These are phyloP conservation scores for Taeniopygia guttata DNA, from an alignment of 2,797 vertebrate genomes.

Conservation along the genomic window DNA sequence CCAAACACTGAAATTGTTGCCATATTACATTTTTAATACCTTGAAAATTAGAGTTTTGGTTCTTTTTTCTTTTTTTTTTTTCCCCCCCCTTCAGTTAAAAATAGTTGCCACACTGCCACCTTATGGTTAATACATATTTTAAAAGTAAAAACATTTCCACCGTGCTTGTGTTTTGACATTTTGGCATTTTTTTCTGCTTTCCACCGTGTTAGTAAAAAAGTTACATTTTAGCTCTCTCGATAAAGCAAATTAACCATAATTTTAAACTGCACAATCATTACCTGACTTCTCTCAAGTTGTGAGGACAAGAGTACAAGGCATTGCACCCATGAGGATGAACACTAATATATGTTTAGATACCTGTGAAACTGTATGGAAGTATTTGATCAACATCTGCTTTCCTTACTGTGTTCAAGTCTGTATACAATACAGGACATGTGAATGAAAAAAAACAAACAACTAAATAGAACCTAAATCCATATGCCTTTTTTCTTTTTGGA, in stretches of 20 bases:
- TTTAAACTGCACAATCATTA: neutral
- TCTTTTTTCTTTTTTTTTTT: neutral
- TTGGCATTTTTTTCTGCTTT: neutral
- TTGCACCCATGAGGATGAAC: rapidly evolving
- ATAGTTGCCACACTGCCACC: conserved; percentile 72
- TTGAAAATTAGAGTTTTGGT: neutral
- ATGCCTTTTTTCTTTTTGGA: rapidly evolving
- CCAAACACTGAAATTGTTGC: neutral
- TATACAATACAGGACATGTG: neutral
- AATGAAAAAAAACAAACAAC: neutral
- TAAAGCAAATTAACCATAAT: neutral
- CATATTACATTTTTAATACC: neutral
- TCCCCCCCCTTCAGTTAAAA: neutral
- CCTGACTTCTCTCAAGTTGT: neutral
- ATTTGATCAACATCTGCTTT: neutral
- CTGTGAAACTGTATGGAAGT: neutral
- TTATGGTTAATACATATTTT: conserved; percentile 44
- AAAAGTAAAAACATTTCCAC: neutral
- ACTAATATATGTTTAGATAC: neutral
- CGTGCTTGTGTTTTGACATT: neutral
- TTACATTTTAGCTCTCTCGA: neutral
- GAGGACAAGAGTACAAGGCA: neutral
- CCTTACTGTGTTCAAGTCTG: neutral
- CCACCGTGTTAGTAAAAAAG: neutral
- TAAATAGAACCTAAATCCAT: neutral